Conservation (phyloP, 2,888 invertebrate genomes). For the Agonopterix arenella region DNA sequence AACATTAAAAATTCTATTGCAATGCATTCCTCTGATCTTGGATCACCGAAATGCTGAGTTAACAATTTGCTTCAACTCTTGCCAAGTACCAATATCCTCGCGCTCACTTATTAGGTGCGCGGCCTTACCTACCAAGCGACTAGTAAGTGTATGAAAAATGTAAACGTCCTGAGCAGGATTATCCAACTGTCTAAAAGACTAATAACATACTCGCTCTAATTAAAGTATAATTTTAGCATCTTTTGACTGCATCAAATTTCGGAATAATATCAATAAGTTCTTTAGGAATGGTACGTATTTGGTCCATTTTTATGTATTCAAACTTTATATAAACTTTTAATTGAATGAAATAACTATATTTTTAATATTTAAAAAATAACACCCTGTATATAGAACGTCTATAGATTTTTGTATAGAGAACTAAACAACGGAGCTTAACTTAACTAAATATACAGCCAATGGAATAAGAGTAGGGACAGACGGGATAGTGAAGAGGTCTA, state of each 20-base stretch:
- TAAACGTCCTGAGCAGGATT: background rate
- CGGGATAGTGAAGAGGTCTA: constrained; percentile 1
- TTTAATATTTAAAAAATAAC: background rate
- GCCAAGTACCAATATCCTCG: constrained; percentile 4
- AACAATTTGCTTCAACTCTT: constrained; percentile 5
- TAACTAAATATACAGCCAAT: background rate
- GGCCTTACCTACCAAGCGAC: too few relatives aligned
- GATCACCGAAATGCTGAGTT: constrained; percentile 13
- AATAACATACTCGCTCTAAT: constrained; percentile 1
- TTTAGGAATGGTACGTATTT: too few relatives aligned
- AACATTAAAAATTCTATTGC: constrained; percentile 10
- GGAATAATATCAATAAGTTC: background rate
- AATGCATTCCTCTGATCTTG: constrained; percentile 10
- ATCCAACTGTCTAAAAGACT: background rate
- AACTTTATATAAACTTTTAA: too few relatives aligned
- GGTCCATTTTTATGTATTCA: too few relatives aligned
- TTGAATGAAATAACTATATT: too few relatives aligned
- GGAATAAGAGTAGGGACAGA: too few relatives aligned
- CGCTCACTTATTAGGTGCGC: too few relatives aligned
- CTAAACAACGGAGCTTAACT: background rate
- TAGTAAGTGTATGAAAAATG: too few relatives aligned
- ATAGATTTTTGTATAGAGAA: constrained; percentile 1
- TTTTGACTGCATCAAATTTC: constrained; percentile 1
- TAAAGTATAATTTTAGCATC: constrained; percentile 1
- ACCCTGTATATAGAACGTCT: background rate